Evolutionary conservation across 2,797 vertebrate species (phyloP), one percentile per base, ranked within the genome.

Genomic region (Typhlichthys subterraneus): DNA sequence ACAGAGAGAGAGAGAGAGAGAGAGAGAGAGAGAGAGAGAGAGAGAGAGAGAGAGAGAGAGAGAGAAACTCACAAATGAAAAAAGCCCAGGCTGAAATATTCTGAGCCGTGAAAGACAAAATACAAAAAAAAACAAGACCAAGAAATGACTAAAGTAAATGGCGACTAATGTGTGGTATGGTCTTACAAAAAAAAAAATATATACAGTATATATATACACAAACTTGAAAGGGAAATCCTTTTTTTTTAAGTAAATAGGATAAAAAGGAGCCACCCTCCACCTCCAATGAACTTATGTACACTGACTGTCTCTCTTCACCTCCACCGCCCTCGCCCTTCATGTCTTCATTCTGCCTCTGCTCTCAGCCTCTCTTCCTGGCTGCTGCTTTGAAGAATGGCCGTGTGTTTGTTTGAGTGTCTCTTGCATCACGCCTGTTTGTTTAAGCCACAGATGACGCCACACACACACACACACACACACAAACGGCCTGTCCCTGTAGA

Each of bases 401-500:
- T 65, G 82, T 91, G 85, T 90, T 90, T 91, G 89, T 90, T 91
- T 83, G 82, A 87, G 83, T 83, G 82, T 67, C 85, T 86, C 86
- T 92, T 91, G 88, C 88, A 89, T 90, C 87, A 90, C 80, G 81
- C 80, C 89, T 91, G 88, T 92, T 91, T 93, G 91, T 91, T 92
- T 93, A 90, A 89, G 85, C 87, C 79, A 84, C 71, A 85, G 87
- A 91, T 88, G 89, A 91, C 88, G 77, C 82, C 80, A n/a, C 87
- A 88, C 87, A 84, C 81, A 9, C 38, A 42, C 7, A 42, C 38
- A 42, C 6, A 42, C 23, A 23, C 3, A 29, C 23, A 79, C 84
- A 88, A 82, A 80, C 63, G 50, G 78, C 63, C 80, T 56, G 82
- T 84, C 90, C 87, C 84, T 73, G 77, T 54, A 80, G 85, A 81